phyloP scores from a whole-genome alignment of 2,797 vertebrate species.

The Tragopan temminckii region DNA sequence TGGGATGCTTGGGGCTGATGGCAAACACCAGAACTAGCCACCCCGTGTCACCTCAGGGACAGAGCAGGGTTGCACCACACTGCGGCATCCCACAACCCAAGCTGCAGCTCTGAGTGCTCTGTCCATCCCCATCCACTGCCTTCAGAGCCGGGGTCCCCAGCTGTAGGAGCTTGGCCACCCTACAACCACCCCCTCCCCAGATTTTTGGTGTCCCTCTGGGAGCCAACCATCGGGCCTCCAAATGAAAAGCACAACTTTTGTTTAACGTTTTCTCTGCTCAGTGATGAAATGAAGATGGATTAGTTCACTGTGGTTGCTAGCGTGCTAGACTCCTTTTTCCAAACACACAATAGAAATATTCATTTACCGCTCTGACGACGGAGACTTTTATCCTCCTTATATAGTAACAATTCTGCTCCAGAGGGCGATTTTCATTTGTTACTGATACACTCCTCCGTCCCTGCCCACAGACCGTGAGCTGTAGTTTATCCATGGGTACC shows the following conservation, averaged over 20 bases:
- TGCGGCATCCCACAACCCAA: background rate
- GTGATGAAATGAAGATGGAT: slow-evolving; percentile 44
- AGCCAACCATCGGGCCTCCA: background rate
- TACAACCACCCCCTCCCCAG: background rate
- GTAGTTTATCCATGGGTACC: background rate
- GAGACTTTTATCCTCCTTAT: slow-evolving; percentile 39
- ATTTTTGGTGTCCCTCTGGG: background rate
- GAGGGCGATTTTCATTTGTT: background rate
- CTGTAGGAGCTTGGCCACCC: accelerated
- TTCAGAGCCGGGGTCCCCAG: background rate
- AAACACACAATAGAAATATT: slow-evolving; percentile 56
- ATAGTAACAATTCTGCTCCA: slow-evolving; percentile 42
- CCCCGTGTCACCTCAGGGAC: background rate
- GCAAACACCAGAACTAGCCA: background rate
- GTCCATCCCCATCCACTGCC: background rate
- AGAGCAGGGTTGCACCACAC: background rate
- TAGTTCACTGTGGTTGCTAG: background rate
- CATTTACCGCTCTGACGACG: background rate
- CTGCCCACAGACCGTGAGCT: accelerated
- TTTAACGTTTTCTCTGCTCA: background rate
- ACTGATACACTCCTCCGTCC: background rate
- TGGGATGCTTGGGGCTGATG: background rate
- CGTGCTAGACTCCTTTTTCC: background rate
- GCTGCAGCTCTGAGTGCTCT: background rate
- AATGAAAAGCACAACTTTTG: background rate